phyloP scores from a whole-genome alignment of 2,888 invertebrate genomes.

The Andrena minutula region DNA sequence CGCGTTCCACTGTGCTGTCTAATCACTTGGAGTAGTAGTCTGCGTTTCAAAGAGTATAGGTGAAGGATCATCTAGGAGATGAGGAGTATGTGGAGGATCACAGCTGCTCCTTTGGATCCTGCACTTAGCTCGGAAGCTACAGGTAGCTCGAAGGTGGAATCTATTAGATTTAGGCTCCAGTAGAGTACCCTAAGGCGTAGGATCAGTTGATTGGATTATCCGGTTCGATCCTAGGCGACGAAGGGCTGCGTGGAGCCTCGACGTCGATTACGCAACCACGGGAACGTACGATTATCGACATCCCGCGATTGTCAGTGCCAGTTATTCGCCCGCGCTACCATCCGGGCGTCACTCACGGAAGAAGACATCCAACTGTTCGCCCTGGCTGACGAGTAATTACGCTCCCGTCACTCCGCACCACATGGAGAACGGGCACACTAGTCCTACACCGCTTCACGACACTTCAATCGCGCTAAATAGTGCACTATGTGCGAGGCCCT shows the following conservation, averaged over 20 bases:
- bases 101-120: neutral
- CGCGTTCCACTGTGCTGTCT: too few relatives aligned
- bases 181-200: neutral
- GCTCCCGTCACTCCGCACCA: constrained; percentile 11
- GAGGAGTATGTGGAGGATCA: too few relatives aligned
- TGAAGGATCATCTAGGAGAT: neutral
- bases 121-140: neutral
- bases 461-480: neutral
- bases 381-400: constrained; percentile 21
- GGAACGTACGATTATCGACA: constrained; percentile 26
- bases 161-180: neutral
- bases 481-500: neutral
- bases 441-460: neutral
- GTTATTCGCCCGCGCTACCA: neutral
- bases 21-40: too few relatives aligned
- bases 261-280: neutral
- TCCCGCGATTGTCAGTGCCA: constrained; percentile 4
- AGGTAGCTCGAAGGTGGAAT: constrained; percentile 1
- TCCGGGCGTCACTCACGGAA: constrained; percentile 17
- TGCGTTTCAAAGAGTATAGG: neutral
- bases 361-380: constrained; percentile 1
- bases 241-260: neutral
- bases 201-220: constrained; percentile 7
- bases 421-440: neutral
- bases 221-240: neutral